Evolutionary conservation across 2,888 invertebrate genomes (phyloP), one percentile per base, ranked within the genome.

Genomic region (Sipha maydis): DNA sequence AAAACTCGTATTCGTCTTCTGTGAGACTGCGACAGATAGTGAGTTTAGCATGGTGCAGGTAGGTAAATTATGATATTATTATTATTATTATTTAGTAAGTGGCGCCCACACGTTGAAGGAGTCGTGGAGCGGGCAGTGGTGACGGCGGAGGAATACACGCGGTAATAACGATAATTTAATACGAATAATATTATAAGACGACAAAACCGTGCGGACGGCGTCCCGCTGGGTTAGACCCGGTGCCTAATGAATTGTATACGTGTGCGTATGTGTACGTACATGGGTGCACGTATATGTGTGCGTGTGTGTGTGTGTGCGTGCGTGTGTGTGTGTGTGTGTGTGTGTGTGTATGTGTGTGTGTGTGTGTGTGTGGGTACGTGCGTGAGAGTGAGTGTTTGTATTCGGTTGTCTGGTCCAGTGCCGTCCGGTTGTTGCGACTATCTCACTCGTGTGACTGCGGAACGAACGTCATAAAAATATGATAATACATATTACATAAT

Each of bases 131-230:
- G 84, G 84, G 61, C 41, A 67, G 67, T 25, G 75, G 71, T 9
- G 71, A 28, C 41, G 67, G 67, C 67, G 67, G 25, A 34, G 34
- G 4, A 3, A n/a, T 67, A 61, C 61, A 80, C 48, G 71, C 41
- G 31, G 85, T 77, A 85, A 77, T 67, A 76, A 69, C 78, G 78
- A 54, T 78, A 48, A 85, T 85, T 85, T 78, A 69, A 78, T 78
- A 78, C 69, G 85, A 48, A 67, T 76, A 85, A 85, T 76, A 75
- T 19, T 34, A 4, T 34, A 25, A 48, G 67, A 85, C 69, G 69
- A 85, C 85, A 69, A 85, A 85, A 78, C 69, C 85, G 85, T 31
- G 84, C 76, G 85, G 85, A 85, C 85, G 85, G 69, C 78, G 54
- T 85, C 85, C 85, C 34, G 85, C 85, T 69, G 78, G 25, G 77